phyloP scores from a whole-genome alignment of 2,113 vertebrate genomes.

The Ursus arctos region DNA sequence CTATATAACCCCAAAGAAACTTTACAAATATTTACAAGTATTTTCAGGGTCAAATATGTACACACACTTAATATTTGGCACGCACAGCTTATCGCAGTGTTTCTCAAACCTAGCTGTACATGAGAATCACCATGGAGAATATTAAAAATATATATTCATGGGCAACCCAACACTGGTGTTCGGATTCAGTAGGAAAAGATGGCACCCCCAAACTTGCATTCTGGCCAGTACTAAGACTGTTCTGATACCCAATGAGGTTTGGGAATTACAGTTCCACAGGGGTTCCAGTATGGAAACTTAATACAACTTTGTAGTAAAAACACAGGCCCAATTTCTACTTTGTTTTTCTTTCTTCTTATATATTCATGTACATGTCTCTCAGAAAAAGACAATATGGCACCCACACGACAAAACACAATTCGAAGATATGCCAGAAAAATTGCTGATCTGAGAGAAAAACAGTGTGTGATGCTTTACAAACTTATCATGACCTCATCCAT shows the following conservation, averaged over 20 bases:
- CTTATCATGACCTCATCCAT: background rate
- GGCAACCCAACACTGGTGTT: background rate
- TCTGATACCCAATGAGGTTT: background rate
- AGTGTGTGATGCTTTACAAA: slow-evolving; percentile 29
- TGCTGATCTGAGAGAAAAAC: background rate
- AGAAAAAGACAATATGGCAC: background rate
- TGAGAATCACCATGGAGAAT: background rate
- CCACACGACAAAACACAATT: background rate
- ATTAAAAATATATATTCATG: background rate
- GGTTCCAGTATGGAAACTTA: background rate
- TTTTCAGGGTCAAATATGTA: background rate
- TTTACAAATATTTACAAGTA: background rate
- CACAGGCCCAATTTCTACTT: background rate
- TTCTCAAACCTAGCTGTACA: background rate
- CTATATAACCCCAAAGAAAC: background rate
- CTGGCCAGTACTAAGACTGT: background rate
- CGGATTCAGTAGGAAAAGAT: background rate
- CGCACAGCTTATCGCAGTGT: background rate
- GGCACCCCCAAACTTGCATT: background rate
- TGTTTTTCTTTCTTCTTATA: background rate
- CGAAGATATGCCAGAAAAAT: background rate
- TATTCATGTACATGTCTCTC: background rate
- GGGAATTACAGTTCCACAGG: background rate
- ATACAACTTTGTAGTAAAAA: background rate
- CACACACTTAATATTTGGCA: background rate